phyloP scores from a whole-genome alignment of 2,888 invertebrate species.

The Deroplatys truncata region DNA sequence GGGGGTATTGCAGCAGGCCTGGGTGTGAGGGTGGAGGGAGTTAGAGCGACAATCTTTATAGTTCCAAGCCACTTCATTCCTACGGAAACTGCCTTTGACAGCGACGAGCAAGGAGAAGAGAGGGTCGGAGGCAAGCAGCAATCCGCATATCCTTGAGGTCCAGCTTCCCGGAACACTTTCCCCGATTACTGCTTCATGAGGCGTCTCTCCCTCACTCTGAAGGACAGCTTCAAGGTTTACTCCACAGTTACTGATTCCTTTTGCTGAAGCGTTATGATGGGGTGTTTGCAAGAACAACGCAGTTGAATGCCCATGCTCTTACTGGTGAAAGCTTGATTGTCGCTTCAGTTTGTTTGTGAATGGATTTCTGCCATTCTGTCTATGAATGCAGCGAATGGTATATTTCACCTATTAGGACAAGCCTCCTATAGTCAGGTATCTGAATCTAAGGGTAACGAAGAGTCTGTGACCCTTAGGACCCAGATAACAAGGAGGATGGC shows the following conservation, averaged over 20 bases:
- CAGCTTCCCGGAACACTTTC: background rate
- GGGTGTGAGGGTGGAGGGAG: constrained; percentile 35
- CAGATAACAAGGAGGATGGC: too few species aligned
- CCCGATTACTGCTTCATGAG: background rate
- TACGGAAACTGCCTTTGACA: constrained; percentile 32
- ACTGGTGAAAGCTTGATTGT: background rate
- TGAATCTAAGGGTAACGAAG: too few species aligned
- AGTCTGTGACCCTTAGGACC: too few species aligned
- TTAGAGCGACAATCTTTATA: constrained; percentile 31
- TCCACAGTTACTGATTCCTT: background rate
- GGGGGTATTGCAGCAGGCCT: constrained; percentile 33
- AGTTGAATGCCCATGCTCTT: background rate
- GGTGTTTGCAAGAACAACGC: background rate
- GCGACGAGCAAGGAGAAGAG: constrained; percentile 9
- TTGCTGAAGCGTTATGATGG: background rate
- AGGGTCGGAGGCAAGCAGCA: background rate
- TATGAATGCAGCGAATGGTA: too few species aligned
- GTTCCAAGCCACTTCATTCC: constrained; percentile 32
- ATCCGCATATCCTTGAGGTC: background rate
- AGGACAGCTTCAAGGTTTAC: background rate
- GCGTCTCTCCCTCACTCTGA: background rate
- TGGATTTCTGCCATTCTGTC: too few species aligned
- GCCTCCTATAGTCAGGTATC: too few species aligned
- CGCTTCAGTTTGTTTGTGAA: too few species aligned
- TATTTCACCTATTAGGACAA: too few species aligned